Base-by-base conservation (phyloP, 2,797 vertebrate species). In the Acropternis orthonyx region DNA sequence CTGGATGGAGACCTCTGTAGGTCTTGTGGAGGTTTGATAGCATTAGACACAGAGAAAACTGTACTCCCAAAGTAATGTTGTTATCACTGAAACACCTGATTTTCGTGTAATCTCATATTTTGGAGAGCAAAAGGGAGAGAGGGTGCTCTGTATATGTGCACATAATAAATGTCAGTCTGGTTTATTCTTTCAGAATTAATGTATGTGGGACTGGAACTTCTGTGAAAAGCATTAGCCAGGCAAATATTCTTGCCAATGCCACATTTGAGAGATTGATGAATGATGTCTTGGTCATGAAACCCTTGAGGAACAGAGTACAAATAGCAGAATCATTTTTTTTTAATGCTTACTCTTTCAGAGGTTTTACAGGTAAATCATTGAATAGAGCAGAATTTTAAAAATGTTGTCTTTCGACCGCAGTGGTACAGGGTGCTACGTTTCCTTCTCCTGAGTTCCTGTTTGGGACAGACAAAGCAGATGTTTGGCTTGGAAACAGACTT, bases 401-500 rank as follows among this genome's bases (percentile, higher is more conserved):
- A 87, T 95, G 79, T 86, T 75, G 79, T 89, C 95, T 90, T 91
- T 93, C 85, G 85, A 94, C 81, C 88, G 51, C 75, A 85, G 81
- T 85, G 67, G 75, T 91, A 83, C 77, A 71, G 88, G 85, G 92
- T 92, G 87, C 92, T 94, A 71, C 80, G 23, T 95, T 94, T 97
- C 89, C 93, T 95, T 89, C 95, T 91, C 68, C 1, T n/a, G 56
- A 92, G 93, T 97, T 97, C 97, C 96, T 97, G 96, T 97, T 97
- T 94, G 80, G 88, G 94, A 95, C 95, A 96, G 95, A 94, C 89
- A 91, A 94, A 97, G 81, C 96, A 96, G 97, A 97, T 97, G 95
- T 97, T 96, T 96, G 94, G 85, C 92, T 97, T 96, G 93, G 95
- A 95, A 95, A 48, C 66, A 77, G 85, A 61, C 94, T 96, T 94